Evolutionary conservation across 1,140 invertebrate species (phyloP), one percentile per base, ranked within the genome.

Genomic region (Ericerus pela): DNA sequence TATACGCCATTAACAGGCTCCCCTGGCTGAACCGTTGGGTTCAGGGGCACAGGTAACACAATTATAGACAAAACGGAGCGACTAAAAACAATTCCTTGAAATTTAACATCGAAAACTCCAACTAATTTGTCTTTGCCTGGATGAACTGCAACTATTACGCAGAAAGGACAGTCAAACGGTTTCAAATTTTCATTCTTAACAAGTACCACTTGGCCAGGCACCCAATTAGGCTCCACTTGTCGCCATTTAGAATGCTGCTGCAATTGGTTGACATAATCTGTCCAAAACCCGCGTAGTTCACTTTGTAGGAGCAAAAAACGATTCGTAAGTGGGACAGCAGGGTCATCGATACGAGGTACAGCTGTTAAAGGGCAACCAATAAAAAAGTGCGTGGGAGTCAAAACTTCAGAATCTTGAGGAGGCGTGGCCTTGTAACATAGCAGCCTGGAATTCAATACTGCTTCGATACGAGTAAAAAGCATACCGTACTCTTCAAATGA

Each of bases 401-500:
- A 51, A 33, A 58, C 54, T 10, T 53, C 43, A n/a, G n/a, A n/a
- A n/a, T n/a, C n/a, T n/a, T n/a, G n/a, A n/a, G n/a, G n/a, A n/a
- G n/a, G n/a, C 0, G 64, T 55, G 51, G 67, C 65, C 37, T 60
- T 26, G 29, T 67, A 54, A 31, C 43, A 58, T 31, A 61, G 20
- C 2, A 56, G 67, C 22, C 68, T 31, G 0, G 61, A 64, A 58
- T 69, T 69, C 1, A 69, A 33, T 18, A 61, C 57, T n/a, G 60
- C 61, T 58, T 68, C 63, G 14, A 67, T 65, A 37, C 62, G 27
- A 18, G 51, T 55, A 5, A 65, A 30, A 4, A 62, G 56, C 10
- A 66, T 68, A n/a, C 54, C 26, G 41, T 69, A 61, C 60, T 69
- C 63, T 55, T 69, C 66, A 43, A 53, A 68, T 4, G 61, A 65